Percentiles rank a stretch among this genome's conserved stretches.
Evolutionary conservation across 2,888 invertebrate genomes (phyloP).

Genomic region (Cantharis flavilabris): DNA sequence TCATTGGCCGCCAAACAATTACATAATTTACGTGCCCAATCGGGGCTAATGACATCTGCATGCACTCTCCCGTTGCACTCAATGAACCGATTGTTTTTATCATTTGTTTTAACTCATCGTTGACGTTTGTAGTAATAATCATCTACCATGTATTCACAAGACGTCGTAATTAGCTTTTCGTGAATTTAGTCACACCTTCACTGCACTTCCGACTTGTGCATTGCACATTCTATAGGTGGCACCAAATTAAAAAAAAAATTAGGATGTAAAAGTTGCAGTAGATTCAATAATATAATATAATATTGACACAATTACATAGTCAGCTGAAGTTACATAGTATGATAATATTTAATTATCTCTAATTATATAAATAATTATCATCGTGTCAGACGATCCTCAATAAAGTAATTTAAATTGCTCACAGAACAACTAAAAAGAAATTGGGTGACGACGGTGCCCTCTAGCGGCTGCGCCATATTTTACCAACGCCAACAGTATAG

Average conservation of each 20-base stretch:
- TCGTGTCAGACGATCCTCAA: background rate
- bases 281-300: background rate
- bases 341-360: background rate
- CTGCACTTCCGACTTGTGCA: background rate
- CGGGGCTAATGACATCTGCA: constrained; percentile 56
- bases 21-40: constrained; percentile 54
- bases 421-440: background rate
- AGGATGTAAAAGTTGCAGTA: background rate
- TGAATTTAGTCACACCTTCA: background rate
- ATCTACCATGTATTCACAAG: background rate
- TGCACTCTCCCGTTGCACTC: constrained; percentile 39
- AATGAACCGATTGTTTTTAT: constrained; percentile 36
- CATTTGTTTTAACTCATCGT: constrained; percentile 23
- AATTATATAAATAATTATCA: background rate
- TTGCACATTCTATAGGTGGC: background rate
- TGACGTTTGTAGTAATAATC: background rate
- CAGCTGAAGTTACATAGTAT: background rate
- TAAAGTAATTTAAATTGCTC: background rate
- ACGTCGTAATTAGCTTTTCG: background rate
- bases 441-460: background rate
- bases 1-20: constrained; percentile 56
- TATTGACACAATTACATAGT: background rate
- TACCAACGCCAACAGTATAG: background rate
- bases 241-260: background rate
- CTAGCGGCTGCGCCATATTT: background rate